These are phyloP conservation scores for Chaunax sp. DNA, from an alignment of 2,797 vertebrate genomes.

Conservation along the genomic window DNA sequence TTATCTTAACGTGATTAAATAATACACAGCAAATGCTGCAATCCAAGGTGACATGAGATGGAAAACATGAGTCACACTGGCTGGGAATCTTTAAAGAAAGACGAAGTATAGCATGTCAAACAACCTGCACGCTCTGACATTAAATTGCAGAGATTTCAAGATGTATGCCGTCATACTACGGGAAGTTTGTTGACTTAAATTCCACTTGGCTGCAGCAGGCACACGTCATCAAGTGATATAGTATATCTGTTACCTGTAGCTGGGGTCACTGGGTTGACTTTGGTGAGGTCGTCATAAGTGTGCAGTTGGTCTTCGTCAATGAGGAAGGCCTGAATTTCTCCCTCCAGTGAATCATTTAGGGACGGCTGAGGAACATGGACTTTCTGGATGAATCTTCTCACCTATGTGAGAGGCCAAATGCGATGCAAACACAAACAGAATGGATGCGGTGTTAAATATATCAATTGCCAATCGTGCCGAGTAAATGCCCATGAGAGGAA, in stretches of 20 bases:
- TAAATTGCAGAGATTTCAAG: not conserved
- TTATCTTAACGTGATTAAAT: constrained; percentile 40
- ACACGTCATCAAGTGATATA: not conserved
- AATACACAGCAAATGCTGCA: constrained; percentile 23
- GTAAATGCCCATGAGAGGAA: not conserved
- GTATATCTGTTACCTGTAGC: constrained; percentile 84
- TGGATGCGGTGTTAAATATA: not conserved
- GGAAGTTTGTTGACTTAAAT: not conserved
- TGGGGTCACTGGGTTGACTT: constrained; percentile 95
- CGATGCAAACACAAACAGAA: not conserved
- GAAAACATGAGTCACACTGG: constrained; percentile 13
- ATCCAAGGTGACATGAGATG: constrained; percentile 45
- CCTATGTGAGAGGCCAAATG: constrained; percentile 66
- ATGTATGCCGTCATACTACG: not conserved
- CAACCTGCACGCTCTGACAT: not conserved
- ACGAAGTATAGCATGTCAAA: constrained; percentile 17
- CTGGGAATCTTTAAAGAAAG: constrained; percentile 14
- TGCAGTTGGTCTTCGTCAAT: constrained; percentile 86
- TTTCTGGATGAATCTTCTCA: constrained; percentile 72
- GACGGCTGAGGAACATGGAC: constrained; percentile 37
- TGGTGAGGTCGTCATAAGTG: constrained; percentile 94
- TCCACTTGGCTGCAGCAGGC: not conserved
- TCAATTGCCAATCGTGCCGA: not conserved
- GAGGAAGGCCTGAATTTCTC: constrained; percentile 88
- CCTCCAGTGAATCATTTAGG: constrained; percentile 81